phyloP scores from a whole-genome alignment of 37 sponge, comb jelly and placozoan genomes.

The Cliona cf. orientalis region DNA sequence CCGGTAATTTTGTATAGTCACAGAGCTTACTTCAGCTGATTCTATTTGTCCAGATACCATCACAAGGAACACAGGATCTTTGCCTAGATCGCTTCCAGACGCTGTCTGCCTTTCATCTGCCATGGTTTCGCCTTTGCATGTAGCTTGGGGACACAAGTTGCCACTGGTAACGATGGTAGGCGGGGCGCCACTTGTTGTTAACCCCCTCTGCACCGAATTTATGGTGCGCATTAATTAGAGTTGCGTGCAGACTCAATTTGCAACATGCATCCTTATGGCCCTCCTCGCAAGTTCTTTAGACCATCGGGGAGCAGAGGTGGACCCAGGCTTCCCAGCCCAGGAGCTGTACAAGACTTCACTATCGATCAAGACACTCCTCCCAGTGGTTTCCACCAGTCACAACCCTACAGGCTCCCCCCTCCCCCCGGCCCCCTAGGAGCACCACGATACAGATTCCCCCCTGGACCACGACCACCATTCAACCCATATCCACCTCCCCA shows the following conservation, averaged over 20 bases:
- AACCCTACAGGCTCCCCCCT: too few relatives aligned
- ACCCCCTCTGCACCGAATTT: neutral
- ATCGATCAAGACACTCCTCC: too few relatives aligned
- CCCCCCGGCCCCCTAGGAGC: too few relatives aligned
- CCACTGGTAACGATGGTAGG: too few relatives aligned
- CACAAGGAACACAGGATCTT: constrained; percentile 72
- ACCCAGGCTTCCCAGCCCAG: too few relatives aligned
- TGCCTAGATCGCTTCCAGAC: constrained; percentile 1
- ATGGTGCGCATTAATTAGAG: neutral
- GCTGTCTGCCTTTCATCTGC: neutral
- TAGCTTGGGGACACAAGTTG: neutral
- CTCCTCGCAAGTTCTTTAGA: too few relatives aligned
- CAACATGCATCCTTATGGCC: neutral
- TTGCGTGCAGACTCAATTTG: neutral
- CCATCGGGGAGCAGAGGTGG: too few relatives aligned
- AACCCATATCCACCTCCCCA: neutral
- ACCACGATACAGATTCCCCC: too few relatives aligned
- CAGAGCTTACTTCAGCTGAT: constrained; percentile 79
- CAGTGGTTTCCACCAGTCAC: too few relatives aligned
- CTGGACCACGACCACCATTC: too few relatives aligned
- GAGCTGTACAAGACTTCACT: too few relatives aligned
- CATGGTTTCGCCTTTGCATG: neutral
- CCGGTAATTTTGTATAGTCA: neutral
- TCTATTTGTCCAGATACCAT: constrained; percentile 89
- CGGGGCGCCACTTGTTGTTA: too few relatives aligned